phyloP scores from a whole-genome alignment of 2,113 vertebrate genomes.

The Upupa epops region DNA sequence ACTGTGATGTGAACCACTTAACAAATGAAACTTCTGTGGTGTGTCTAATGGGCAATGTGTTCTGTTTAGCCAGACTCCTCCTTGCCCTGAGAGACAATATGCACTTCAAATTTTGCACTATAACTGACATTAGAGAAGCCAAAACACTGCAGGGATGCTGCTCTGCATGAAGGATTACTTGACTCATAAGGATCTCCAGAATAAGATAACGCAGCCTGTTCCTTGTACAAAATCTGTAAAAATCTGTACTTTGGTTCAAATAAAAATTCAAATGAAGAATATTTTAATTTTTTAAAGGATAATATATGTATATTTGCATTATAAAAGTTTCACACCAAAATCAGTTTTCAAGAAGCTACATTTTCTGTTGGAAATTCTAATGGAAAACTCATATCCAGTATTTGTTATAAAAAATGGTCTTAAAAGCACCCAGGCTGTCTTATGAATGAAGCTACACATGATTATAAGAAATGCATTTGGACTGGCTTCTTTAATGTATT shows the following conservation, averaged over 20 bases:
- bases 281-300: not conserved
- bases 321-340: not conserved
- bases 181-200: not conserved
- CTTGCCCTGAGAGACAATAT: not conserved
- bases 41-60: not conserved
- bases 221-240: not conserved
- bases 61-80: not conserved
- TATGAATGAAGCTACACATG: not conserved
- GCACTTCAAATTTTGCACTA: not conserved
- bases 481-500: fast-evolving
- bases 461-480: not conserved
- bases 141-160: not conserved
- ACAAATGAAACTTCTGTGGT: not conserved
- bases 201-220: not conserved
- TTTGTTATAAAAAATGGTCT: not conserved
- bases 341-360: not conserved
- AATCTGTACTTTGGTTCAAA: not conserved
- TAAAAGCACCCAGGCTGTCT: not conserved
- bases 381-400: not conserved
- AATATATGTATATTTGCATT: not conserved
- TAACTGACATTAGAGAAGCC: not conserved
- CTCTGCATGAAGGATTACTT: not conserved
- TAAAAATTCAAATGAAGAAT: not conserved
- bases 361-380: not conserved
- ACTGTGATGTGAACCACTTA: not conserved